Percentiles rank a stretch among this genome's conserved stretches.
These are phyloP conservation scores for Chondrilla cf. caribensis DNA, from an alignment of 37 sponge, comb jelly and placozoan genomes.

Conservation along the genomic window DNA sequence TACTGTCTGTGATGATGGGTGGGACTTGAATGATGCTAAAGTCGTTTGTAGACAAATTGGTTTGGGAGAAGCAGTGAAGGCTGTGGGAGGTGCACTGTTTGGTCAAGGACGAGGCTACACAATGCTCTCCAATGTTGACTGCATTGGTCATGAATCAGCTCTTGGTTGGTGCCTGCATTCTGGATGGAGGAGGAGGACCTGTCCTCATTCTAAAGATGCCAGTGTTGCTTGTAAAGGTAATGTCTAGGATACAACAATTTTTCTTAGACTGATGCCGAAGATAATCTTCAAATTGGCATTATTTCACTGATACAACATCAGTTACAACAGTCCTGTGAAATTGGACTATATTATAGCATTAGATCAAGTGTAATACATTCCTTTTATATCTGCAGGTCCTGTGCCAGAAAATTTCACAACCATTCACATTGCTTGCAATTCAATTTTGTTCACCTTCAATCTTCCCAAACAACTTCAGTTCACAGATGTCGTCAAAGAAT, in stretches of 20 bases:
- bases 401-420: neutral
- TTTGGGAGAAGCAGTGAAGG: slow-evolving; percentile 9
- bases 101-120: neutral
- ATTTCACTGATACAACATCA: too few species aligned
- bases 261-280: too few species aligned
- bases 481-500: neutral
- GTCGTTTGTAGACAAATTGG: slow-evolving; percentile 32
- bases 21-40: slow-evolving; percentile 25
- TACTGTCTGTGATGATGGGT: slow-evolving; percentile 11
- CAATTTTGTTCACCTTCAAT: neutral
- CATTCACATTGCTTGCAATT: neutral
- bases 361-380: too few species aligned
- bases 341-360: too few species aligned
- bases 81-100: slow-evolving; percentile 2
- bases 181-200: neutral
- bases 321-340: too few species aligned
- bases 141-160: slow-evolving; percentile 4
- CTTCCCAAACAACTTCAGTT: slow-evolving; percentile 5
- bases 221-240: slow-evolving; percentile 10
- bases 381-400: neutral
- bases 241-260: too few species aligned
- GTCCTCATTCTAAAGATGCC: neutral
- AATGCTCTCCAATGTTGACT: slow-evolving; percentile 19
- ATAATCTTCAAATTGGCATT: too few species aligned
- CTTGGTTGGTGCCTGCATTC: slow-evolving; percentile 4